Percentiles rank a stretch among this genome's conserved stretches.
These are phyloP conservation scores for Caenorhabditis angaria DNA, from an alignment of 2,888 invertebrate species.

Conservation along the genomic window DNA sequence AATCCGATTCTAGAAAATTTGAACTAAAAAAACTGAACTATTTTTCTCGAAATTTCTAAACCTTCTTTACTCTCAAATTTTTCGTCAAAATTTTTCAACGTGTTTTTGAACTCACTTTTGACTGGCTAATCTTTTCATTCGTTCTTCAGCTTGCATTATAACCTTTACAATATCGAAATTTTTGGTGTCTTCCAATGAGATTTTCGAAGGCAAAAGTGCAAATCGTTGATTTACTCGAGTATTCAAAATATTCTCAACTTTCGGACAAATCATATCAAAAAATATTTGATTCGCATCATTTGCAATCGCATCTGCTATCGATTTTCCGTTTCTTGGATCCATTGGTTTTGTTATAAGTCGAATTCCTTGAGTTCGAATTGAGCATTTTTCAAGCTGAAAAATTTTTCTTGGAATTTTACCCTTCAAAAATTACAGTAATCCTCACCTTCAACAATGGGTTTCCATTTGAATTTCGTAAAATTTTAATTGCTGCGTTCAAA, in stretches of 20 bases:
- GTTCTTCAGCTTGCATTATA: conserved; percentile 48
- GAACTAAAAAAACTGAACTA: too few species aligned
- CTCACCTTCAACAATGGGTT: conserved; percentile 46
- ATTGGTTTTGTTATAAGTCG: conserved; percentile 36
- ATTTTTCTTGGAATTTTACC: background rate
- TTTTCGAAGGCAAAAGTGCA: conserved; percentile 58
- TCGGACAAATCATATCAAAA: conserved; percentile 44
- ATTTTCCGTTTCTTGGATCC: conserved; percentile 37
- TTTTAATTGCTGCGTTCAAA: conserved; percentile 25
- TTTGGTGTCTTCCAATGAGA: conserved; percentile 61
- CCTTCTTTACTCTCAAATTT: background rate
- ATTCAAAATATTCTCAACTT: conserved; percentile 41
- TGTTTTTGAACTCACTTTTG: conserved; percentile 29
- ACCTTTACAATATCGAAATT: conserved; percentile 62
- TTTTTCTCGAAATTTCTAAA: conserved; percentile 3
- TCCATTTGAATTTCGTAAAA: conserved; percentile 40
- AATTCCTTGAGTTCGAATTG: conserved; percentile 26
- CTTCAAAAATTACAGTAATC: background rate
- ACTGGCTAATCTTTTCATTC: conserved; percentile 33
- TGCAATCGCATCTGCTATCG: conserved; percentile 41
- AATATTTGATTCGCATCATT: conserved; percentile 41
- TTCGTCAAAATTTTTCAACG: too few species aligned
- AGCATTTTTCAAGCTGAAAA: conserved; percentile 38
- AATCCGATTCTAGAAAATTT: too few species aligned
- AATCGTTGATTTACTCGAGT: conserved; percentile 63